Evolutionary conservation across 2,113 vertebrate genomes (phyloP).

Genomic region (Pandion haliaetus): DNA sequence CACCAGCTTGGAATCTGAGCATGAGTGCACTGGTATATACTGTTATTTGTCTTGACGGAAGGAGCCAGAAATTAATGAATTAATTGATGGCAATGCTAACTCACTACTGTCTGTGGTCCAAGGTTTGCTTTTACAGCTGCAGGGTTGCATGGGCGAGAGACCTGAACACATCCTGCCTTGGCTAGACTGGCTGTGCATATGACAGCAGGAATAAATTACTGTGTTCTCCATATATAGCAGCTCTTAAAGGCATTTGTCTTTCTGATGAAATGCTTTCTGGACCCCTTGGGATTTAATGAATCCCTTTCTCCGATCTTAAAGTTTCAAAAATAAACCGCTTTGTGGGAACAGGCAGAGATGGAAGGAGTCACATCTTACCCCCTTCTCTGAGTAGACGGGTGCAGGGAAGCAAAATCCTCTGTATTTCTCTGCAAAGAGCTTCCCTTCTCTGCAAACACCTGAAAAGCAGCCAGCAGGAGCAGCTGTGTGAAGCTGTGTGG

Average conservation of each 20-base stretch:
- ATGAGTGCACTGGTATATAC: background rate
- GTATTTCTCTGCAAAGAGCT: background rate
- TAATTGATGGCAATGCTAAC: background rate
- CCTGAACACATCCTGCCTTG: background rate
- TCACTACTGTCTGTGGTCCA: background rate
- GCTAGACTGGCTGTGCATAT: accelerated
- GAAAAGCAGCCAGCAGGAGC: background rate
- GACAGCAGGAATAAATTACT: background rate
- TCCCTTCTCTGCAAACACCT: background rate
- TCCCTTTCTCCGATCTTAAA: background rate
- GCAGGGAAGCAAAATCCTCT: background rate
- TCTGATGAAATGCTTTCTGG: background rate
- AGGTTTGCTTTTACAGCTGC: background rate
- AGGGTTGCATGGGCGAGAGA: background rate
- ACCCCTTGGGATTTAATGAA: background rate
- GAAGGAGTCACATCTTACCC: background rate
- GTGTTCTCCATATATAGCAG: background rate
- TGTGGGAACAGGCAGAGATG: accelerated
- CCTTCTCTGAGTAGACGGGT: background rate
- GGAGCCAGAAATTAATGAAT: background rate
- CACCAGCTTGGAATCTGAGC: background rate
- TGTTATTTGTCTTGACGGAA: background rate
- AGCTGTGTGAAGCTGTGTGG: background rate
- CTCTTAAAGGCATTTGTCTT: background rate
- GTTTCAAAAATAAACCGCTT: background rate